A percentile compares a stretch with the other conserved stretches of the same genome.
These are phyloP conservation scores for Eufriesea mexicana DNA, from an alignment of 1,140 invertebrate genomes.

Conservation along the genomic window DNA sequence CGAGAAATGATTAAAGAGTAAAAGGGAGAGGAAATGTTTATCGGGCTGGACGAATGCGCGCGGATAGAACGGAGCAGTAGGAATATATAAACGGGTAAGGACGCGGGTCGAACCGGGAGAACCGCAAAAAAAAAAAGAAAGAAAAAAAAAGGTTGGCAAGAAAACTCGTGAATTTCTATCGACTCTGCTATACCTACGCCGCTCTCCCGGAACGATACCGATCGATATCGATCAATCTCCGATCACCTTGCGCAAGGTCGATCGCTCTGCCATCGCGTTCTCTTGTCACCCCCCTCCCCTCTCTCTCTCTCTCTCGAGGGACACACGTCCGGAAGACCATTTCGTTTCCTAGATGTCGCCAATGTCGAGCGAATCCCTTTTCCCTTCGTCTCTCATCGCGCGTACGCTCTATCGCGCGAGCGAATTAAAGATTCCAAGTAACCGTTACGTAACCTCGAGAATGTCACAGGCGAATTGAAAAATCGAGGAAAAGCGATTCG, in stretches of 20 bases:
- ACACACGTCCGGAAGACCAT: background rate
- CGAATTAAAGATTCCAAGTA: too few relatives aligned
- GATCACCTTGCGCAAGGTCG: conserved; percentile 57
- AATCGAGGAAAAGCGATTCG: too few relatives aligned
- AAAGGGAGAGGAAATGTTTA: background rate
- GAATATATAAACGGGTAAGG: background rate
- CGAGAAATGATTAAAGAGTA: background rate
- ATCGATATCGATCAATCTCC: conserved; percentile 44
- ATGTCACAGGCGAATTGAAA: too few relatives aligned
- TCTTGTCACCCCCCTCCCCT: too few relatives aligned
- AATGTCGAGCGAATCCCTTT: background rate
- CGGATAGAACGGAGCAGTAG: background rate
- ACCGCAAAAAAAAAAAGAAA: too few relatives aligned
- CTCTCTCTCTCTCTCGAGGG: background rate
- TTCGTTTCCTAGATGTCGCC: background rate
- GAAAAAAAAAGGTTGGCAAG: background rate
- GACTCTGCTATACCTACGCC: conserved; percentile 1
- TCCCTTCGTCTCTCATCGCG: too few relatives aligned
- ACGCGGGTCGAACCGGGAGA: background rate
- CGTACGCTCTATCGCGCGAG: too few relatives aligned
- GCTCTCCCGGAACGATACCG: background rate
- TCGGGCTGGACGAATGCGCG: background rate
- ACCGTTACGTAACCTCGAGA: too few relatives aligned
- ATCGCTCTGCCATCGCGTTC: conserved; percentile 37
- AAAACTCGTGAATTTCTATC: conserved; percentile 45